A percentile compares a stretch with the other conserved stretches of the same genome.
These are phyloP conservation scores for Lycocorax pyrrhopterus DNA, from an alignment of 2,113 vertebrate species.

Conservation along the genomic window DNA sequence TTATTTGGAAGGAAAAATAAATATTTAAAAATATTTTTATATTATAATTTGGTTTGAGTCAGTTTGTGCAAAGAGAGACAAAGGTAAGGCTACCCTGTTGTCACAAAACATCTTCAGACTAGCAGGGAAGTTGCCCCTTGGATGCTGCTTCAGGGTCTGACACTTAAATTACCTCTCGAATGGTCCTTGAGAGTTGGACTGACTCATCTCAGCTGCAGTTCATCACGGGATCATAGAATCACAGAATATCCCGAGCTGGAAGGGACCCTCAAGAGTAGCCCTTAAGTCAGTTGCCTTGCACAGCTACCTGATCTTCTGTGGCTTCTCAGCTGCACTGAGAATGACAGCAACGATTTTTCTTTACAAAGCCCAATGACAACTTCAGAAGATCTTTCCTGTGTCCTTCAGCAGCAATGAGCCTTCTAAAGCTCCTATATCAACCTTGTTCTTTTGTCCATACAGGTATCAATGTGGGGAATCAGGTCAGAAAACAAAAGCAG, in stretches of 20 bases:
- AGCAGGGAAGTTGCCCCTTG: not conserved
- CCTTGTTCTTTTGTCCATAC: not conserved
- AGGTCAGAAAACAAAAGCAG: not conserved
- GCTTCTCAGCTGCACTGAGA: not conserved
- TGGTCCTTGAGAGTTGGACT: not conserved
- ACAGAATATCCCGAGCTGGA: not conserved
- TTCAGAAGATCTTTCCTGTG: not conserved
- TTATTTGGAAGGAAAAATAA: not conserved
- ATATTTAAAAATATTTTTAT: not conserved
- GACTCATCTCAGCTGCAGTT: not conserved
- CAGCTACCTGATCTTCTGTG: too few species aligned
- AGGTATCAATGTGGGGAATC: not conserved
- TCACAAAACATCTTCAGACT: not conserved
- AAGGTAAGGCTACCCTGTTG: not conserved
- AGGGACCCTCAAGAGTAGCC: not conserved
- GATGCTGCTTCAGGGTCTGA: not conserved
- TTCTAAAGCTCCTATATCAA: not conserved
- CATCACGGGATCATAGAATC: not conserved
- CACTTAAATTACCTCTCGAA: not conserved
- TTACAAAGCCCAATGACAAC: not conserved
- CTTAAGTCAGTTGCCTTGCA: not conserved
- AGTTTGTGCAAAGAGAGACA: not conserved
- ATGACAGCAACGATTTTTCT: accelerated
- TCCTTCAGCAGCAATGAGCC: not conserved
- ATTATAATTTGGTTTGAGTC: not conserved